These are phyloP conservation scores for Calycopis cecrops DNA, from an alignment of 1,140 invertebrate genomes.

Conservation along the genomic window DNA sequence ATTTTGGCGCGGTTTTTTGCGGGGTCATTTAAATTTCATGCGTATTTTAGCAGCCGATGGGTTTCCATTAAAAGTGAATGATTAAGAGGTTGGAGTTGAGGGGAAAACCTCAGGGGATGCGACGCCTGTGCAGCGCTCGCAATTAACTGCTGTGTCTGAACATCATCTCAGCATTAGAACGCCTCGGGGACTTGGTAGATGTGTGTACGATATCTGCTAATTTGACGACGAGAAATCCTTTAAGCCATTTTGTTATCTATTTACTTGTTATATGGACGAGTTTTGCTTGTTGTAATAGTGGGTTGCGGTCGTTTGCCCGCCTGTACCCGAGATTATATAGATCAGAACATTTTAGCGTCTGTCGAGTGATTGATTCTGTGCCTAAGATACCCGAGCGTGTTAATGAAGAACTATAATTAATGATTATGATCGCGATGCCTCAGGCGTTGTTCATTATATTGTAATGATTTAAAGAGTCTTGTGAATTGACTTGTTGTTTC, in stretches of 20 bases:
- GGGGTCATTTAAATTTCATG: constrained; percentile 67
- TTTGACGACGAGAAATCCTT: background rate
- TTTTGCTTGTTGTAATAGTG: background rate
- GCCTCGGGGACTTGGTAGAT: constrained; percentile 30
- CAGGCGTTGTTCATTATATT: background rate
- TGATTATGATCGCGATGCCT: constrained; percentile 1
- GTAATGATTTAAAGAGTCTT: too few relatives aligned
- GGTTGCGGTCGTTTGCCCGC: background rate
- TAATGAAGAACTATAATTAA: constrained; percentile 17
- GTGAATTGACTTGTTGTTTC: too few relatives aligned
- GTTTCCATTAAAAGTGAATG: constrained; percentile 66
- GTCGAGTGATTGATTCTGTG: constrained; percentile 26
- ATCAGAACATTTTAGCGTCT: constrained; percentile 18
- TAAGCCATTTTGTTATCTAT: constrained; percentile 8
- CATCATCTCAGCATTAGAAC: constrained; percentile 62
- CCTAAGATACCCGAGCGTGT: constrained; percentile 14
- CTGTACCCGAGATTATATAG: constrained; percentile 13
- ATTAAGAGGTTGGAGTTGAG: constrained; percentile 50
- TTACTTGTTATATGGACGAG: background rate
- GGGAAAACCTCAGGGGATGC: constrained; percentile 25
- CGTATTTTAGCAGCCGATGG: constrained; percentile 58
- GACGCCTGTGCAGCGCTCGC: constrained; percentile 56
- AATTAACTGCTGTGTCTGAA: constrained; percentile 66
- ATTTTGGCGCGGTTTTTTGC: constrained; percentile 38
- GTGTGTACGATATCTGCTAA: constrained; percentile 25